A percentile compares a stretch with the other conserved stretches of the same genome.
phyloP scores from a whole-genome alignment of 2,113 vertebrate genomes.

The Oryzias curvinotus region DNA sequence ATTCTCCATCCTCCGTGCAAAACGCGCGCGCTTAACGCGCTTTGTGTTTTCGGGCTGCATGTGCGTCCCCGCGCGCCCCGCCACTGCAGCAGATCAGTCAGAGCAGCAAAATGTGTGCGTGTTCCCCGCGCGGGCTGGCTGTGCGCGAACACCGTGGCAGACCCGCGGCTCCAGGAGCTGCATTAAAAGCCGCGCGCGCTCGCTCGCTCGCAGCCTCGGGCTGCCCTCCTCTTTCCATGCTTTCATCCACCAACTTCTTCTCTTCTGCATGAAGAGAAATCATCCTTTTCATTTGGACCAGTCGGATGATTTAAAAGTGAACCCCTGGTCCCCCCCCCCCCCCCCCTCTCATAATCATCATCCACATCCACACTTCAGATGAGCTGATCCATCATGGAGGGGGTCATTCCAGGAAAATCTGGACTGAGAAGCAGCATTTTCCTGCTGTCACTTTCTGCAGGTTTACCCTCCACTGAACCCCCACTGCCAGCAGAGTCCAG shows the following conservation, averaged over 20 bases:
- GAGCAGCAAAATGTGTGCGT: slow-evolving; percentile 48
- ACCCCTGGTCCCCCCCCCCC: too few species aligned
- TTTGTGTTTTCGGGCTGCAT: slow-evolving; percentile 45
- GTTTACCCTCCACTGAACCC: slow-evolving; percentile 15
- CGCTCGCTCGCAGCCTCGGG: neutral
- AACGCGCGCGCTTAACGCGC: slow-evolving; percentile 36
- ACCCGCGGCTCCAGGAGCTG: slow-evolving; percentile 33
- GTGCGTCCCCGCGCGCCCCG: slow-evolving; percentile 54
- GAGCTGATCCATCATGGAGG: neutral
- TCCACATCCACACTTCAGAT: neutral
- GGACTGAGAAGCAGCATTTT: slow-evolving; percentile 1
- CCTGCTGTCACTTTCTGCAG: slow-evolving; percentile 16
- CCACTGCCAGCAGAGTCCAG: slow-evolving; percentile 12
- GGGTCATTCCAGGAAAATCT: neutral
- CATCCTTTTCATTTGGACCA: slow-evolving; percentile 24
- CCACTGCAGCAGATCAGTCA: slow-evolving; percentile 72
- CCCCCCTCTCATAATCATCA: neutral
- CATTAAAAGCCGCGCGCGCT: slow-evolving; percentile 20
- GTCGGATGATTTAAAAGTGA: slow-evolving; percentile 35
- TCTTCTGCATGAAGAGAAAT: slow-evolving; percentile 1
- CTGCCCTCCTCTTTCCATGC: neutral
- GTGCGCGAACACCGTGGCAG: slow-evolving; percentile 48
- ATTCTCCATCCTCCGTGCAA: slow-evolving; percentile 7
- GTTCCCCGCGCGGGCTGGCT: slow-evolving; percentile 48
- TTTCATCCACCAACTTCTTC: slow-evolving; percentile 22